Conservation (phyloP, 1,140 invertebrate genomes). For the Trichoplusia ni region DNA sequence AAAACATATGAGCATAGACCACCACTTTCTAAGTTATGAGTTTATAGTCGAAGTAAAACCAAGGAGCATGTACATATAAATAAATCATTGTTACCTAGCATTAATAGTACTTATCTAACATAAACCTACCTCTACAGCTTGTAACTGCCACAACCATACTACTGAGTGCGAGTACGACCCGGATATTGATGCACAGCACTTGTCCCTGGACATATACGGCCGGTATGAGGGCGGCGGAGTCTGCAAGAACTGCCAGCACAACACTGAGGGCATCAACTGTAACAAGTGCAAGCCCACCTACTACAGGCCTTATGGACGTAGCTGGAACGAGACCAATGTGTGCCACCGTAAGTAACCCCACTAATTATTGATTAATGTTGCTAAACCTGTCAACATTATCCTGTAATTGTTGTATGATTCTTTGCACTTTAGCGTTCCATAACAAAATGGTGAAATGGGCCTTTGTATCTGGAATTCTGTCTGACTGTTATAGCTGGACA, state of each 20-base stretch:
- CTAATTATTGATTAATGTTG: constrained; percentile 35
- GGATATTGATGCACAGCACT: constrained; percentile 88
- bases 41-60: too few relatives aligned
- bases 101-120: too few relatives aligned
- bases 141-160: constrained; percentile 98
- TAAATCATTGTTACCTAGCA: too few relatives aligned
- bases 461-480: too few relatives aligned
- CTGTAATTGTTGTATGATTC: too few relatives aligned
- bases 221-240: constrained; percentile 96
- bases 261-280: constrained; percentile 99
- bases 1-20: too few relatives aligned
- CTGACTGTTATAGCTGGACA: too few relatives aligned
- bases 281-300: constrained; percentile 94
- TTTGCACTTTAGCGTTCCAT: too few relatives aligned
- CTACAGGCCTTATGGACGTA: constrained; percentile 91
- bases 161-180: constrained; percentile 94
- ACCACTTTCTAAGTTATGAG: too few relatives aligned
- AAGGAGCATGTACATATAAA: too few relatives aligned
- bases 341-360: constrained; percentile 87
- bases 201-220: constrained; percentile 96
- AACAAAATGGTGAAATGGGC: too few relatives aligned
- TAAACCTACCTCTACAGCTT: constrained; percentile 84
- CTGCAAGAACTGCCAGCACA: constrained; percentile 94
- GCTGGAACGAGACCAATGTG: constrained; percentile 93
- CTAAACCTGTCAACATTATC: too few relatives aligned